Conservation (phyloP, 2,113 vertebrate species). For the Xerus inauris region DNA sequence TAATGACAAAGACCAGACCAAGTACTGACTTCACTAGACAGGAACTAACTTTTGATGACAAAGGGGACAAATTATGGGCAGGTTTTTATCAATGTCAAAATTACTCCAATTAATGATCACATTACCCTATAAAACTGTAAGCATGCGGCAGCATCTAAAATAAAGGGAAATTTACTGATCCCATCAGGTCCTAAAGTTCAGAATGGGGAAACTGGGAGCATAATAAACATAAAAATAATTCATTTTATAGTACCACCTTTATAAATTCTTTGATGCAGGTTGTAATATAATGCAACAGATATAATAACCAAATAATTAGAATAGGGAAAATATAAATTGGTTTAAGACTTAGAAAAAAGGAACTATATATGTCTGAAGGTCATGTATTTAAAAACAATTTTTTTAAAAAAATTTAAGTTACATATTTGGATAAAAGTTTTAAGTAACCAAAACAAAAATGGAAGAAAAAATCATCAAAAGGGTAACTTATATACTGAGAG, state of each 20-base stretch:
- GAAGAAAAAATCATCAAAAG: neutral
- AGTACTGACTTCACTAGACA: neutral
- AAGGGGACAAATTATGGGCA: neutral
- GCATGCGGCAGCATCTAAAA: neutral
- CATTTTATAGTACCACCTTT: neutral
- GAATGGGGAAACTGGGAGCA: neutral
- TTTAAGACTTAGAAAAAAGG: neutral
- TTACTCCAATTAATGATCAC: neutral
- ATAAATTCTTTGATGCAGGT: neutral
- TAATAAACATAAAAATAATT: neutral
- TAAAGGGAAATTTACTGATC: neutral
- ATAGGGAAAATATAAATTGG: neutral
- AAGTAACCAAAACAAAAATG: constrained; percentile 2
- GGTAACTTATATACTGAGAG: neutral
- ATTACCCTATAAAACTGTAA: neutral
- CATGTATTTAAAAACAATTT: neutral
- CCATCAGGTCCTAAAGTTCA: neutral
- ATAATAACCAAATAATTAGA: constrained; percentile 26
- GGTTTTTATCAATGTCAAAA: constrained; percentile 13
- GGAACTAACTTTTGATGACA: neutral
- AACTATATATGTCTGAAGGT: neutral
- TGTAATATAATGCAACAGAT: neutral
- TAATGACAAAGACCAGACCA: neutral
- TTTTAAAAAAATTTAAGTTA: neutral
- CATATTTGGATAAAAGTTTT: neutral